Evolutionary conservation across 2,888 invertebrate genomes (phyloP).

Genomic region (Cerceris rybyensis): DNA sequence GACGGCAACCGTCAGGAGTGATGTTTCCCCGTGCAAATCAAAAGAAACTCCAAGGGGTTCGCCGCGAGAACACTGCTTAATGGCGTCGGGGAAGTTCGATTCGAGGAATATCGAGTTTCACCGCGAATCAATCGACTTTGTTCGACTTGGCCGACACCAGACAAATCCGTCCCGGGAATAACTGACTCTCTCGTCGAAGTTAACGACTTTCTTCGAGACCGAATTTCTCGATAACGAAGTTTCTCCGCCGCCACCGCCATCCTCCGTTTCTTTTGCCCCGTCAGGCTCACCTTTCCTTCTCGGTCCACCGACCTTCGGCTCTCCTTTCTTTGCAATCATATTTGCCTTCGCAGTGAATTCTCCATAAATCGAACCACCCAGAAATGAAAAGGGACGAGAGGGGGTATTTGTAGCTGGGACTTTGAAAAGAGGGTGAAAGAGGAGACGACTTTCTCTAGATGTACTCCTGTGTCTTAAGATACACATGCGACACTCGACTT

Average conservation of each 20-base stretch:
- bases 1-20: constrained; percentile 12
- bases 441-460: background rate
- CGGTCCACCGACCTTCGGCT: constrained; percentile 30
- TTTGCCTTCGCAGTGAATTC: constrained; percentile 52
- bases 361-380: constrained; percentile 46
- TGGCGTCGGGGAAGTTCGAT: constrained; percentile 57
- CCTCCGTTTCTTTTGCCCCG: constrained; percentile 5
- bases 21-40: constrained; percentile 48
- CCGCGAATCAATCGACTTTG: constrained; percentile 66
- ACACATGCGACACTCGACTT: no score
- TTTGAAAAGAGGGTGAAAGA: background rate
- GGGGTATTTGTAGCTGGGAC: no score
- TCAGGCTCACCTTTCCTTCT: background rate
- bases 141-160: constrained; percentile 60
- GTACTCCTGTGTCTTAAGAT: no score
- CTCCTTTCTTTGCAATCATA: constrained; percentile 62
- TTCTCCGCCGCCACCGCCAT: constrained; percentile 32
- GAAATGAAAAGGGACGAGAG: constrained; percentile 11
- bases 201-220: constrained; percentile 70
- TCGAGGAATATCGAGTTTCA: constrained; percentile 61
- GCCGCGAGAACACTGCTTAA: constrained; percentile 53
- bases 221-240: constrained; percentile 73
- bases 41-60: constrained; percentile 35
- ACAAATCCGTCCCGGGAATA: constrained; percentile 59
- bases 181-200: constrained; percentile 58